Evolutionary conservation across 2,888 invertebrate genomes (phyloP), one percentile per base, ranked within the genome.

Genomic region (Bibio marci): DNA sequence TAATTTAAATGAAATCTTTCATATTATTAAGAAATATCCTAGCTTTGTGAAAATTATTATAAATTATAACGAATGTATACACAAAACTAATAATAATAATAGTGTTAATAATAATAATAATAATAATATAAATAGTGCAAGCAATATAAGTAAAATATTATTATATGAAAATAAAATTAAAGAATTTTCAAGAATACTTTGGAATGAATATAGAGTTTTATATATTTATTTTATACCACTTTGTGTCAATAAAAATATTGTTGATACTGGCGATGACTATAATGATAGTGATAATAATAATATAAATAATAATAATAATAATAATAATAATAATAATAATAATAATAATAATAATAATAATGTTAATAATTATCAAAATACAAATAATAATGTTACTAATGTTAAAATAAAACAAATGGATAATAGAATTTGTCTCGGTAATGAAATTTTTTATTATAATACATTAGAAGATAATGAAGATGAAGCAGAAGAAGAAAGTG

Each of bases 161-260:
- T 4, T 32, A 11, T 32, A 34, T 22, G n/a, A 38, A 31, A 15
- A 35, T 7, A n/a, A 18, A n/a, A 26, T 41, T 14, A 31, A 34
- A 25, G 22, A 38, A 8, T 38, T 41, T 30, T 27, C 41, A 2
- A 11, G 30, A 25, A 26, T 25, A 22, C 18, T 41, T 13, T 41
- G 41, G 41, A 7, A 17, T 14, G 33, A 38, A 11, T 34, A 38
- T 30, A 34, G 41, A 17, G 28, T 38, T 5, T 25, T 38, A 17
- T 37, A 38, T 30, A 22, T 35, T 17, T 41, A 34, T 30, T 41
- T 38, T 19, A 26, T 31, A 3, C 18, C 22, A 22, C 30, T 34
- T 22, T 41, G 41, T 17, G 12, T 17, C 6, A 5, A 11, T 10
- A 12, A 12, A 4, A 14, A 27, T 12, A 7, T 18, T 18, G 13